phyloP scores from a whole-genome alignment of 2,113 vertebrate genomes.

The Coptodon bakossiorum region DNA sequence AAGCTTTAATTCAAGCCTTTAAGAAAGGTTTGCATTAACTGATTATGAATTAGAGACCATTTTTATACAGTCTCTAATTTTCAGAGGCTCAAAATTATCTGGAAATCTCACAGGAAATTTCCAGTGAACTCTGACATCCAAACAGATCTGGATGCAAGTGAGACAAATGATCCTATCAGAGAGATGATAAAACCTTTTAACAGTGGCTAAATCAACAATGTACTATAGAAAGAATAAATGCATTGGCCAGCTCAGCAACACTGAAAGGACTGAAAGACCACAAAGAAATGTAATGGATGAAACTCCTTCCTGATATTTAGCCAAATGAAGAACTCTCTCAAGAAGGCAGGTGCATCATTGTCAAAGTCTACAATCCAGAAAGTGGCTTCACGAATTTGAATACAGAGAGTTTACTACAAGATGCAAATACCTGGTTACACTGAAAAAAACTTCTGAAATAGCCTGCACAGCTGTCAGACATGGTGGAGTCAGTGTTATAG shows the following conservation, averaged over 20 bases:
- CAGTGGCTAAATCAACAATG: background rate
- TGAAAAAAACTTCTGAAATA: background rate
- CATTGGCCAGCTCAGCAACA: background rate
- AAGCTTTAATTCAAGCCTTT: background rate
- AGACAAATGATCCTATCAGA: background rate
- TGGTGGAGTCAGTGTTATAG: background rate
- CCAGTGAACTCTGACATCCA: background rate
- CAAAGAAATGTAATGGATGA: background rate
- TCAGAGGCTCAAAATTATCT: background rate
- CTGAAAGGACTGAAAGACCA: background rate
- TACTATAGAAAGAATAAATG: background rate
- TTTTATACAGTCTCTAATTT: background rate
- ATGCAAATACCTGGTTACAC: background rate
- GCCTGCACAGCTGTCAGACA: background rate
- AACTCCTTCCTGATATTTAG: background rate
- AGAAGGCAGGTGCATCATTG: background rate
- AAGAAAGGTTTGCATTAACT: background rate
- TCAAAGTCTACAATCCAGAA: background rate
- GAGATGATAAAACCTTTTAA: background rate
- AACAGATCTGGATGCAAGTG: background rate
- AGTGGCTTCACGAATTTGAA: accelerated
- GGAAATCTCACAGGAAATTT: background rate
- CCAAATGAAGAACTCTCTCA: background rate
- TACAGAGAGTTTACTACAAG: background rate
- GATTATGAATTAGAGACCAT: background rate